A percentile compares a stretch with the other conserved stretches of the same genome.
Evolutionary conservation across 2,113 vertebrate genomes (phyloP).

Genomic region (Rutilus rutilus): DNA sequence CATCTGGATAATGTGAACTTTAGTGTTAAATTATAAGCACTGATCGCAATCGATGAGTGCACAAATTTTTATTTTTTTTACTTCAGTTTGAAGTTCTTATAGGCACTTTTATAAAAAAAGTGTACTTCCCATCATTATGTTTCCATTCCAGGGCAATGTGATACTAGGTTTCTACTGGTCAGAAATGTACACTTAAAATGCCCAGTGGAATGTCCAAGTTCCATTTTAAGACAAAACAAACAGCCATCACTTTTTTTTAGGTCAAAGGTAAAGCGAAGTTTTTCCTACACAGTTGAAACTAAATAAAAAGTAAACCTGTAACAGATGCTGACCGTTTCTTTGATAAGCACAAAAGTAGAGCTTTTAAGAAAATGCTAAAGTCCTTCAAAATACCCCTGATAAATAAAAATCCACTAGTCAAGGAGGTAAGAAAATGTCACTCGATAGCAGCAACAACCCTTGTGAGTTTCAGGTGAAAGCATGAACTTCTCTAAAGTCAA

Average conservation of each 20-base stretch:
- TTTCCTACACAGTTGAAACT: not conserved
- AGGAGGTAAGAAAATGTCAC: not conserved
- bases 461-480: not conserved
- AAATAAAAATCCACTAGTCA: not conserved
- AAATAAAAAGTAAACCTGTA: not conserved
- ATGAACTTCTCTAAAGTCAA: not conserved
- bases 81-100: not conserved
- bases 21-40: not conserved
- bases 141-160: not conserved
- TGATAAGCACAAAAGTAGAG: not conserved
- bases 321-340: constrained; percentile 12
- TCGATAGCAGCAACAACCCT: not conserved
- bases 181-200: constrained; percentile 8
- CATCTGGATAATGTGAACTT: not conserved
- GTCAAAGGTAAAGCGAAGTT: not conserved
- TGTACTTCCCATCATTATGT: not conserved
- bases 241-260: not conserved
- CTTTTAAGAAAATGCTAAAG: not conserved
- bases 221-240: constrained; percentile 21
- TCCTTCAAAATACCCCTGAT: not conserved
- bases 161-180: not conserved
- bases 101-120: not conserved
- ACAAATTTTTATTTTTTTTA: not conserved
- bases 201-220: not conserved
- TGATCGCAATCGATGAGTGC: not conserved